Conservation (phyloP, 2,888 invertebrate species). For the Drosophila sordidapex region DNA sequence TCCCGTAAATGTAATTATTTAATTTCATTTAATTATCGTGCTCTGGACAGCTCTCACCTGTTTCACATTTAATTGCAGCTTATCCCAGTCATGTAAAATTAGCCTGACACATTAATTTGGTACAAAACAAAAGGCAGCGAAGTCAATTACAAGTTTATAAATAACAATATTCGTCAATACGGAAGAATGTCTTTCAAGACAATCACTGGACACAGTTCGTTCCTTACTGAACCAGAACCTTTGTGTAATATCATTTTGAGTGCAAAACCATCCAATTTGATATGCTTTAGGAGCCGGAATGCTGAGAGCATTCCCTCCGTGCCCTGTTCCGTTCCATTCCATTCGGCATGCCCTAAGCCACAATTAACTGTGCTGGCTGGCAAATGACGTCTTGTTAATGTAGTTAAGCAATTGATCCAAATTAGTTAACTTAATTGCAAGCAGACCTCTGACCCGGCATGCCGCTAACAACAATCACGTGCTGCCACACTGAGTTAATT, state of each 20-base stretch:
- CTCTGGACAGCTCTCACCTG: background rate
- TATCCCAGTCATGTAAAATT: background rate
- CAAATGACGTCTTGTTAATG: conserved; percentile 24
- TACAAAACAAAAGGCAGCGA: background rate
- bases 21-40: background rate
- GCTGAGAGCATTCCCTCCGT: conserved; percentile 7
- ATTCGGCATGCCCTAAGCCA: background rate
- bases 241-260: conserved; percentile 4
- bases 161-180: conserved; percentile 1
- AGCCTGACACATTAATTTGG: background rate
- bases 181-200: background rate
- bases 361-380: conserved; percentile 42
- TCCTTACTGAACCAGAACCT: conserved; percentile 23
- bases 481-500: conserved; percentile 11
- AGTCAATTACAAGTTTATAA: conserved; percentile 9
- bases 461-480: background rate
- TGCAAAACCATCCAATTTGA: background rate
- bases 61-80: conserved; percentile 9
- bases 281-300: conserved; percentile 18
- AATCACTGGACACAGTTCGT: conserved; percentile 7
- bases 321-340: background rate
- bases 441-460: conserved; percentile 47
- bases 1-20: background rate
- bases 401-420: conserved; percentile 28
- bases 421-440: conserved; percentile 67